These are phyloP conservation scores for Callyntrura guangdongensis DNA, from an alignment of 2,888 invertebrate species.

Conservation along the genomic window DNA sequence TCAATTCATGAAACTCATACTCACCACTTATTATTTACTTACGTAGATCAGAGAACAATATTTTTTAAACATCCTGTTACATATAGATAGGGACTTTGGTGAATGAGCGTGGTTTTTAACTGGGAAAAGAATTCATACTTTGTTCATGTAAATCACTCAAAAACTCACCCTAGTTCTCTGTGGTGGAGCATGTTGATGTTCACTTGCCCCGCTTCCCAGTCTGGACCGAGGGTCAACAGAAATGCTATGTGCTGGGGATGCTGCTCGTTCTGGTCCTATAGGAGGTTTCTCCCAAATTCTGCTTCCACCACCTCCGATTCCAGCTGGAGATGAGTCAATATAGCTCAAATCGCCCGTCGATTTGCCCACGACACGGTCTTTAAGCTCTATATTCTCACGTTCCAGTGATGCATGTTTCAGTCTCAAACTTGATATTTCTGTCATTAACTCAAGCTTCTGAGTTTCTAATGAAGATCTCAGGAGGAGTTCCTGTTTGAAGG, in stretches of 20 bases:
- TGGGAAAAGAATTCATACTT: too few relatives aligned
- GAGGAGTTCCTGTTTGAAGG: constrained; percentile 91
- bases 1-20: too few relatives aligned
- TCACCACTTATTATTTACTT: too few relatives aligned
- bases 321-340: constrained; percentile 64
- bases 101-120: too few relatives aligned
- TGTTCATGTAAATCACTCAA: too few relatives aligned
- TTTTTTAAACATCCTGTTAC: too few relatives aligned
- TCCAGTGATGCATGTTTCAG: constrained; percentile 94
- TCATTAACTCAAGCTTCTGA: constrained; percentile 97
- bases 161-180: constrained; percentile 74
- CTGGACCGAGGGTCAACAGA: constrained; percentile 68
- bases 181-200: constrained; percentile 73
- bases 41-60: too few relatives aligned
- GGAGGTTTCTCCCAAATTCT: constrained; percentile 84
- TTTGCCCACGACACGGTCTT: constrained; percentile 85
- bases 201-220: constrained; percentile 69
- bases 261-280: constrained; percentile 72
- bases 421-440: constrained; percentile 96
- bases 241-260: constrained; percentile 80
- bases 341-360: constrained; percentile 82
- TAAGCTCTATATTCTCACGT: constrained; percentile 93
- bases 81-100: not conserved
- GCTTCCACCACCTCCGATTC: constrained; percentile 60
- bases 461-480: constrained; percentile 96